Conservation (phyloP, 2,113 vertebrate species). For the Polyodon spathula region DNA sequence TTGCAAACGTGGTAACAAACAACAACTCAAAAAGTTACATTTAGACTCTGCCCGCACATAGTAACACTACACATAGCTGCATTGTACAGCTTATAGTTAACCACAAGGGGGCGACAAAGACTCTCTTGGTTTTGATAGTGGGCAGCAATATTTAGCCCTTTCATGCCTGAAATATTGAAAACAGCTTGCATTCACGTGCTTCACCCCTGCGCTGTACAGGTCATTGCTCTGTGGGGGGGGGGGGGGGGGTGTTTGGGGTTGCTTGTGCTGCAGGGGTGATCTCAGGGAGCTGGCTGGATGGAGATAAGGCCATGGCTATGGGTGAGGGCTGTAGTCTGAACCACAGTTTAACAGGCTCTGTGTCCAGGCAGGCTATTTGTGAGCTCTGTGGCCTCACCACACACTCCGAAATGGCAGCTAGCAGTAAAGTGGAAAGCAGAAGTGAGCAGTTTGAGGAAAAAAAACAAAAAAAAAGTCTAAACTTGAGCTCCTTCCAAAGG, state of each 20-base stretch:
- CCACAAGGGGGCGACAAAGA: too few species aligned
- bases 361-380: constrained; percentile 59
- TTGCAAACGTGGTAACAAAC: too few species aligned
- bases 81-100: too few species aligned
- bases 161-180: background rate
- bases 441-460: constrained; percentile 67
- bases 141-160: too few species aligned
- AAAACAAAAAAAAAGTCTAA: constrained; percentile 40
- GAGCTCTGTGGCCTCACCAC: constrained; percentile 52
- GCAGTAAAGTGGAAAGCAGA: constrained; percentile 62
- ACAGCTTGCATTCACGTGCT: background rate
- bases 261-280: constrained; percentile 37
- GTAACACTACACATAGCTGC: too few species aligned
- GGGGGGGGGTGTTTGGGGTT: constrained; percentile 20
- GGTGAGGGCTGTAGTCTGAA: constrained; percentile 49
- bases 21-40: too few species aligned
- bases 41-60: too few species aligned
- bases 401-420: constrained; percentile 44
- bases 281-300: constrained; percentile 35
- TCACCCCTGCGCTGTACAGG: background rate
- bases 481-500: constrained; percentile 40
- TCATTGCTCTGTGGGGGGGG: constrained; percentile 11
- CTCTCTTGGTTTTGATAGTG: too few species aligned
- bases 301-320: constrained; percentile 49
- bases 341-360: constrained; percentile 46